A percentile compares a stretch with the other conserved stretches of the same genome.
Evolutionary conservation across 1,140 invertebrate genomes (phyloP).

Genomic region (Vanessa atalanta): DNA sequence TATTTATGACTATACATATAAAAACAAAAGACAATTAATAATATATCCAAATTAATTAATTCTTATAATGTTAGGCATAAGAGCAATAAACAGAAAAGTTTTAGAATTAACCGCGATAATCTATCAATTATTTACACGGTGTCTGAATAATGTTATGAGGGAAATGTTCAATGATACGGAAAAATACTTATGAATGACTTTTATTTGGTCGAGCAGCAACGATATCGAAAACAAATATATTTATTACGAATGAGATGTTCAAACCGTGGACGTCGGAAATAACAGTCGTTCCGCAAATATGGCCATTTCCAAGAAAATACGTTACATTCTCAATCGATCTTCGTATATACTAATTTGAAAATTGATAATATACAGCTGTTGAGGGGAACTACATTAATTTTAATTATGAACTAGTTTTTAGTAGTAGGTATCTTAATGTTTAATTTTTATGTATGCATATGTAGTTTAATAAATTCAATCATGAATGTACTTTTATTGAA

Average conservation of each 20-base stretch:
- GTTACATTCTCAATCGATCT: neutral
- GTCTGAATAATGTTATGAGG: conserved; percentile 66
- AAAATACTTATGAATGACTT: conserved; percentile 66
- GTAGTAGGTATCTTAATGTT: too few relatives aligned
- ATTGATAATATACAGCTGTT: neutral
- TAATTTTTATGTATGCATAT: too few relatives aligned
- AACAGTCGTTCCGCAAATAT: conserved; percentile 3
- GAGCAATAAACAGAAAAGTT: conserved; percentile 26
- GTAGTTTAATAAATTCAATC: too few relatives aligned
- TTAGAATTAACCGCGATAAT: conserved; percentile 34
- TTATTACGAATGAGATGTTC: conserved; percentile 27
- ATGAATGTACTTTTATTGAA: too few relatives aligned
- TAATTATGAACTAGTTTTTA: too few relatives aligned
- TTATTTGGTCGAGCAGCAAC: conserved; percentile 46
- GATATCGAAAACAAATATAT: conserved; percentile 60
- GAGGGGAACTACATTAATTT: too few relatives aligned
- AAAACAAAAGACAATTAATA: neutral
- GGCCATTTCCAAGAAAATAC: neutral
- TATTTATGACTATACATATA: neutral
- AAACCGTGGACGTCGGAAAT: conserved; percentile 8
- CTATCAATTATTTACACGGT: conserved; percentile 41
- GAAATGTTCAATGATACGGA: conserved; percentile 60
- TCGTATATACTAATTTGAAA: neutral
- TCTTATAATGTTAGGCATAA: neutral
- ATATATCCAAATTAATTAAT: neutral